A percentile compares a stretch with the other conserved stretches of the same genome.
Evolutionary conservation across 2,797 vertebrate species (phyloP).

Genomic region (Iguana delicatissima): DNA sequence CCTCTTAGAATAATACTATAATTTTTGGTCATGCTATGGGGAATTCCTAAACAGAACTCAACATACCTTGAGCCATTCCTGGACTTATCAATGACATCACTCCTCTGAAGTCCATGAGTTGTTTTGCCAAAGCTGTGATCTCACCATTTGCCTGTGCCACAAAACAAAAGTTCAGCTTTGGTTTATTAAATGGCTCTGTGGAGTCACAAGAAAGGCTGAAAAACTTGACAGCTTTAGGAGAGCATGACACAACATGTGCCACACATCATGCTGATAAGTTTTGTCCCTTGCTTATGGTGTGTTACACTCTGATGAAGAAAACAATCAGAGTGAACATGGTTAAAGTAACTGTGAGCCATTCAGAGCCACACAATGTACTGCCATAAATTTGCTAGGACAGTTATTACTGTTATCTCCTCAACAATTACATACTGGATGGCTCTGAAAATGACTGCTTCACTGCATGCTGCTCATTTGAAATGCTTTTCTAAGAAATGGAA

Average conservation of each 20-base stretch:
- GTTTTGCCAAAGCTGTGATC: no score
- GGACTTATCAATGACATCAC: background rate
- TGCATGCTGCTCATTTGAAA: conserved; percentile 46
- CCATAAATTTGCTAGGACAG: conserved; percentile 59
- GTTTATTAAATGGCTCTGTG: background rate
- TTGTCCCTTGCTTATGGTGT: background rate
- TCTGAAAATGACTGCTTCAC: conserved; percentile 66
- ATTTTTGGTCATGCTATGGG: no score
- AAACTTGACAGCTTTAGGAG: conserved; percentile 7
- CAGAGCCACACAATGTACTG: background rate
- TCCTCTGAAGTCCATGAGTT: background rate
- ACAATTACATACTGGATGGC: conserved; percentile 63
- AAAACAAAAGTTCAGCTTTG: background rate
- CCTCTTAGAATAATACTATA: no score
- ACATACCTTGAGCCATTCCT: background rate
- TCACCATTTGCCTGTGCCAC: background rate
- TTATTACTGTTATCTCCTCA: conserved; percentile 66
- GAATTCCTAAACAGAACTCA: background rate
- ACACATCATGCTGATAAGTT: conserved; percentile 6
- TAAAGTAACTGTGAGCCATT: conserved; percentile 38
- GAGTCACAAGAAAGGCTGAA: background rate
- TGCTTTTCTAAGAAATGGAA: conserved; percentile 25
- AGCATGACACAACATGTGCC: conserved; percentile 20
- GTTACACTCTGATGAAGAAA: conserved; percentile 48
- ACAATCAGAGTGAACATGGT: conserved; percentile 13